A percentile compares a stretch with the other conserved stretches of the same genome.
Conservation (phyloP, 2,888 invertebrate species). For the Xanthia icteritia region DNA sequence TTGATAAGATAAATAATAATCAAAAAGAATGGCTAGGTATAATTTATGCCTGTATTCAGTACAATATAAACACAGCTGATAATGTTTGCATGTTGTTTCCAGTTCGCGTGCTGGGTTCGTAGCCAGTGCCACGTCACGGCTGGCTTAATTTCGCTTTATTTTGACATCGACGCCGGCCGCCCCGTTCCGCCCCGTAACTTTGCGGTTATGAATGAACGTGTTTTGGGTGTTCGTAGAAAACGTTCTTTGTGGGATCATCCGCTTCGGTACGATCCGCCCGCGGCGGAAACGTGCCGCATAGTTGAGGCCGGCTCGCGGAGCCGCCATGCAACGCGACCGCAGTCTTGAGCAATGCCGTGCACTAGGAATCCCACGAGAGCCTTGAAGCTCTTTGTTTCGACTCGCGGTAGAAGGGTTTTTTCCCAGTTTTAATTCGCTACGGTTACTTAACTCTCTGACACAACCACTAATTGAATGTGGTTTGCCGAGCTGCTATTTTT, state of each 20-base stretch:
- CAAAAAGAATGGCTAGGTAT: conserved; percentile 43
- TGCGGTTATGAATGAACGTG: conserved; percentile 82
- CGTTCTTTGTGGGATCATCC: conserved; percentile 76
- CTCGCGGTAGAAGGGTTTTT: conserved; percentile 75
- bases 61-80: conserved; percentile 60
- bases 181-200: conserved; percentile 77
- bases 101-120: conserved; percentile 51
- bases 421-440: conserved; percentile 72
- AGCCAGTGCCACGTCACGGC: conserved; percentile 69
- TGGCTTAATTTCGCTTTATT: conserved; percentile 76
- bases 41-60: conserved; percentile 54
- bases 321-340: conserved; percentile 76
- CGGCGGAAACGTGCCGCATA: conserved; percentile 80
- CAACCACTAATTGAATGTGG: conserved; percentile 78
- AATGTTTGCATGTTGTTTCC: conserved; percentile 47
- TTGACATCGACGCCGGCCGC: conserved; percentile 68
- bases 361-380: conserved; percentile 78
- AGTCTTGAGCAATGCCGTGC: conserved; percentile 78
- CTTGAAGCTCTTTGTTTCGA: conserved; percentile 82
- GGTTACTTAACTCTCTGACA: conserved; percentile 71
- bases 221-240: conserved; percentile 82
- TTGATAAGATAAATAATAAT: conserved; percentile 61
- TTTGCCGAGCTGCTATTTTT: conserved; percentile 70
- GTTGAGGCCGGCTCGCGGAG: conserved; percentile 58
- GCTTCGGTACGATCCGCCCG: conserved; percentile 63